These are phyloP conservation scores for Mayetiola destructor DNA, from an alignment of 2,888 invertebrate species.

Conservation along the genomic window DNA sequence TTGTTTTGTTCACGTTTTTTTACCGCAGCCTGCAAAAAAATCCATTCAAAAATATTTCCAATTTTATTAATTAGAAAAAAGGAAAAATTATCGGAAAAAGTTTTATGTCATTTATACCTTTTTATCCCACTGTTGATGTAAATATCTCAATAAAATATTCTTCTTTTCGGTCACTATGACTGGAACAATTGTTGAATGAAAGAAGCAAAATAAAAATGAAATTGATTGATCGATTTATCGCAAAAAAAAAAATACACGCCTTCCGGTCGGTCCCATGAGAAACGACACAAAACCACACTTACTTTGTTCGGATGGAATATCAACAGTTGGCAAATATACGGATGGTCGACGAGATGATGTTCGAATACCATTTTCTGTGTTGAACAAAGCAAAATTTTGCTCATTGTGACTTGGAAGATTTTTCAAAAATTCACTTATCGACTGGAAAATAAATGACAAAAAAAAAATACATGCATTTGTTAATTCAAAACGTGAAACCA, in stretches of 20 bases:
- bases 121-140: conserved; percentile 93
- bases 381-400: conserved; percentile 80
- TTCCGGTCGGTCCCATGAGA: too few species aligned
- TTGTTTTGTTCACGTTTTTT: conserved; percentile 17
- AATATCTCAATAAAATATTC: conserved; percentile 80
- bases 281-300: too few species aligned
- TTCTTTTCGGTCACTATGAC: conserved; percentile 94
- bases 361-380: conserved; percentile 69
- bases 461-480: not conserved
- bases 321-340: conserved; percentile 84
- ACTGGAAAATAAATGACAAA: conserved; percentile 36
- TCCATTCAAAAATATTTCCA: not conserved
- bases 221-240: too few species aligned
- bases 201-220: conserved; percentile 8
- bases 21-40: conserved; percentile 14
- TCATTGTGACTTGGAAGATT: conserved; percentile 83
- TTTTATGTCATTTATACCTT: conserved; percentile 40
- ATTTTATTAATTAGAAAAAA: not conserved
- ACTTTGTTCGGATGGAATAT: conserved; percentile 87
- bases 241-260: too few species aligned
- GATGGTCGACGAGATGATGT: conserved; percentile 75
- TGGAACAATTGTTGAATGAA: conserved; percentile 33
- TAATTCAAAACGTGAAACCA: not conserved
- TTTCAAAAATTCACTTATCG: conserved; percentile 79
- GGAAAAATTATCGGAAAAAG: not conserved